A percentile compares a stretch with the other conserved stretches of the same genome.
Conservation (phyloP, 2,888 invertebrate genomes). For the Nezara viridula region DNA sequence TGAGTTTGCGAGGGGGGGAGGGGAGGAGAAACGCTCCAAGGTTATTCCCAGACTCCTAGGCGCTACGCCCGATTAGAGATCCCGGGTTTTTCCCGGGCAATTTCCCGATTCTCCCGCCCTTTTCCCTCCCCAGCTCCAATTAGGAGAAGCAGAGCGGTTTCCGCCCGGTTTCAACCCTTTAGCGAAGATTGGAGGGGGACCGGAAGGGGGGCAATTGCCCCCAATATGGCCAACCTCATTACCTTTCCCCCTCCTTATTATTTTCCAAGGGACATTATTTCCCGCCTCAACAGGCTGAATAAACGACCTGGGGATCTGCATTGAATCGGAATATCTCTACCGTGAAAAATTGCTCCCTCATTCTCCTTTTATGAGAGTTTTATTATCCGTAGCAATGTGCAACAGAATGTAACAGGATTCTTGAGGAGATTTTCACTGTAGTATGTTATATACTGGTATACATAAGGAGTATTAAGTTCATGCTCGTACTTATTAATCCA, state of each 20-base stretch:
- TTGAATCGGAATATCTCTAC: slow-evolving; percentile 26
- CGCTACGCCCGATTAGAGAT: slow-evolving; percentile 37
- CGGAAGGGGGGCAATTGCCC: slow-evolving; percentile 47
- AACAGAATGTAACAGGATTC: neutral
- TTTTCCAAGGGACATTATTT: slow-evolving; percentile 63
- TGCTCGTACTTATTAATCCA: neutral
- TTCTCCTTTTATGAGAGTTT: slow-evolving; percentile 14
- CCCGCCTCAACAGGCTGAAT: slow-evolving; percentile 63
- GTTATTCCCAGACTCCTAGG: slow-evolving; percentile 41
- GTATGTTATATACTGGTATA: no score
- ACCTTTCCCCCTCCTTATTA: slow-evolving; percentile 59
- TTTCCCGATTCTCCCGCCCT: slow-evolving; percentile 53
- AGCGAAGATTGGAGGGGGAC: slow-evolving; percentile 61
- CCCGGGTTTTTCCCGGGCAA: slow-evolving; percentile 56
- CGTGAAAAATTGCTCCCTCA: slow-evolving; percentile 28
- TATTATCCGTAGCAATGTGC: neutral
- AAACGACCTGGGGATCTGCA: slow-evolving; percentile 61
- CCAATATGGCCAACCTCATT: slow-evolving; percentile 55
- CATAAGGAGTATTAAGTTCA: neutral
- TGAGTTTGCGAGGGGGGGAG: slow-evolving; percentile 32
- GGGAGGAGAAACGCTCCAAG: neutral
- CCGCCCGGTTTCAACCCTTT: slow-evolving; percentile 64
- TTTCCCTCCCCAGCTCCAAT: slow-evolving; percentile 59
- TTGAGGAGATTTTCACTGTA: neutral
- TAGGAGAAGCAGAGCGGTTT: slow-evolving; percentile 61